Evolutionary conservation across 2,113 vertebrate genomes (phyloP), one percentile per base, ranked within the genome.

Genomic region (Pithys albifrons): DNA sequence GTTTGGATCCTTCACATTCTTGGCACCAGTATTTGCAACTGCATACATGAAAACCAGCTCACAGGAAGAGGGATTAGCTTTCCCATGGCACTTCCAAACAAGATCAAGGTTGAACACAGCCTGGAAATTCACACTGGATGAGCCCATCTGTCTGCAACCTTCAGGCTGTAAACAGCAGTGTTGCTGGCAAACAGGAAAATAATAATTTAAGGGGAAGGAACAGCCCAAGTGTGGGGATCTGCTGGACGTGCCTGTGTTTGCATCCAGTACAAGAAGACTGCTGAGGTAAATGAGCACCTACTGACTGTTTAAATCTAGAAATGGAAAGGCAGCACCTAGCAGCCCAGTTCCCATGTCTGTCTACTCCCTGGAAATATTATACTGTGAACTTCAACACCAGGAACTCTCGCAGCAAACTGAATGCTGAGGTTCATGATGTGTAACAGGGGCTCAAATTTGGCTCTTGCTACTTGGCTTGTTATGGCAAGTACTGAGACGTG

Each of bases 101-200:
- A 91, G 69, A 82, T 58, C 91, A 86, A 92, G 76, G 45, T 82
- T 94, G 55, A 82, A 74, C 25, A 72, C 17, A 33, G 52, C 45
- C 77, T 92, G 24, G 54, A 92, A 95, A 93, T 72, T 46, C 71
- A 89, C 72, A 83, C 37, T 67, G 78, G 89, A 88, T 92, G 24
- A 95, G 66, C 64, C 51, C 93, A 79, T 92, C 91, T 91, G 80
- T 84, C 95, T 90, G 72, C 75, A 94, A 16, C 90, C 86, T 83
- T 79, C 43, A 64, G 72, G 31, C 69, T 95, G 49, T 57, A 80
- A 94, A 80, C 33, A 81, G 57, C 61, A 85, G 46, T 11, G 16
- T 31, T 85, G 67, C 57, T 59, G 69, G 71, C 29, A 93, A 87
- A 92, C 62, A 75, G 66, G 75, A 85, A 93, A 94, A 93, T 37